Evolutionary conservation across 2,888 invertebrate genomes (phyloP).

Genomic region (Tridacna crocea): DNA sequence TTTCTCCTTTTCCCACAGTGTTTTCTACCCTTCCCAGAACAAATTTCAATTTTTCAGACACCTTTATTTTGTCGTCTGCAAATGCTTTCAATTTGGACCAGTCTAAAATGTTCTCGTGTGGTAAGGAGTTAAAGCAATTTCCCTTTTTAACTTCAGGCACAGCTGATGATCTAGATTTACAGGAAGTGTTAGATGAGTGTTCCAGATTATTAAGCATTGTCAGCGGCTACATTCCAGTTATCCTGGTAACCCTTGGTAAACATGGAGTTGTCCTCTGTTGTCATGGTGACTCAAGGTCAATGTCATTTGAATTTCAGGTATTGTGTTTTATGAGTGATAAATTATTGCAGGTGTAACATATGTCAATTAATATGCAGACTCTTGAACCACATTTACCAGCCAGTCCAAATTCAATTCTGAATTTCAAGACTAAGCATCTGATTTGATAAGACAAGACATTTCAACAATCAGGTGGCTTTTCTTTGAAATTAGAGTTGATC

Average conservation of each 20-base stretch:
- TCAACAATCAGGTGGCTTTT: too few relatives aligned
- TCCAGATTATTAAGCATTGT: slow-evolving; percentile 55
- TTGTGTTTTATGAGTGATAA: not conserved
- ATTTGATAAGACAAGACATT: too few relatives aligned
- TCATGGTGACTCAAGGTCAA: slow-evolving; percentile 48
- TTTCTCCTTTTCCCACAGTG: not conserved
- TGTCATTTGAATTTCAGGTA: slow-evolving; percentile 17
- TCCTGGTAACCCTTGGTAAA: slow-evolving; percentile 77
- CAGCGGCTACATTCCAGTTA: slow-evolving; percentile 69
- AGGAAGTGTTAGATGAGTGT: slow-evolving; percentile 66
- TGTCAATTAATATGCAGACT: not conserved
- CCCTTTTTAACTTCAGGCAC: slow-evolving; percentile 21
- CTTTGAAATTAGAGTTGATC: too few relatives aligned
- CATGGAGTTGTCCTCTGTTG: slow-evolving; percentile 77
- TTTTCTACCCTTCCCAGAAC: too few relatives aligned
- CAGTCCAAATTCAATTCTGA: too few relatives aligned
- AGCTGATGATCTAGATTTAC: slow-evolving; percentile 53
- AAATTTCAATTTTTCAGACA: too few relatives aligned
- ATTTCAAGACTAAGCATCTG: too few relatives aligned
- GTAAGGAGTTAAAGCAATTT: too few relatives aligned
- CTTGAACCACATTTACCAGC: not conserved
- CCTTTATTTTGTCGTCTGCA: too few relatives aligned
- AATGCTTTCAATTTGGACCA: too few relatives aligned
- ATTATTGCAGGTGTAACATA: not conserved
- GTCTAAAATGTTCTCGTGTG: too few relatives aligned